Evolutionary conservation across 1,140 invertebrate species (phyloP).

Genomic region (Drosophila nikananu): DNA sequence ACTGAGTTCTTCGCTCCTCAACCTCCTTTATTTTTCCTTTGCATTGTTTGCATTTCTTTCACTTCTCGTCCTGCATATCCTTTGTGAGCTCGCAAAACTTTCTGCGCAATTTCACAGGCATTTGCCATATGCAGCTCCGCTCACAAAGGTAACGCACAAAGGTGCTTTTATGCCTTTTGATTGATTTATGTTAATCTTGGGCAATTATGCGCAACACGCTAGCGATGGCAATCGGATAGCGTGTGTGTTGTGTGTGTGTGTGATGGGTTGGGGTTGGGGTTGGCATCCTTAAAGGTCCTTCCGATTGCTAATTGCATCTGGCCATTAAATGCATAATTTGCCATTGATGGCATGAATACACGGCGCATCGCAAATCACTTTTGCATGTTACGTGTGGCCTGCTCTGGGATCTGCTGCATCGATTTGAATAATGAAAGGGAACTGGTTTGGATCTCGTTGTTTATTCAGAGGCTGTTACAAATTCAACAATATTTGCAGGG

Average conservation of each 20-base stretch:
- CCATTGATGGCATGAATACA: constrained; percentile 39
- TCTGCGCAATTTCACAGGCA: constrained; percentile 74
- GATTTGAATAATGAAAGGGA: constrained; percentile 43
- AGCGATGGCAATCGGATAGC: constrained; percentile 16
- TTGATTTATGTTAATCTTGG: constrained; percentile 76
- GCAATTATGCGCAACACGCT: constrained; percentile 62
- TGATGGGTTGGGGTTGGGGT: neutral
- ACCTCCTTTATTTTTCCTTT: constrained; percentile 5
- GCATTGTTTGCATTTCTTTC: constrained; percentile 69
- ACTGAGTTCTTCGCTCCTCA: constrained; percentile 20
- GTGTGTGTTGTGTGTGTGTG: no score
- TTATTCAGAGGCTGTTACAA: constrained; percentile 24
- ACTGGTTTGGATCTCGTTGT: constrained; percentile 11
- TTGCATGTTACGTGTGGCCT: constrained; percentile 34
- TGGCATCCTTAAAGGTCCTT: constrained; percentile 19
- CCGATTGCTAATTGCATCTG: constrained; percentile 43
- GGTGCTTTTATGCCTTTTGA: constrained; percentile 50
- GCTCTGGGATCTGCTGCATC: constrained; percentile 32
- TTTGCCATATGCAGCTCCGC: constrained; percentile 37
- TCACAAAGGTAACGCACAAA: constrained; percentile 13
- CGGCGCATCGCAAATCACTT: constrained; percentile 40
- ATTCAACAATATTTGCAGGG: constrained; percentile 3
- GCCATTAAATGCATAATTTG: constrained; percentile 51
- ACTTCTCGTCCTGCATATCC: constrained; percentile 20
- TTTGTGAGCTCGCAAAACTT: constrained; percentile 43